Evolutionary conservation across 1,140 invertebrate species (phyloP).

Genomic region (Bombus fervidus): DNA sequence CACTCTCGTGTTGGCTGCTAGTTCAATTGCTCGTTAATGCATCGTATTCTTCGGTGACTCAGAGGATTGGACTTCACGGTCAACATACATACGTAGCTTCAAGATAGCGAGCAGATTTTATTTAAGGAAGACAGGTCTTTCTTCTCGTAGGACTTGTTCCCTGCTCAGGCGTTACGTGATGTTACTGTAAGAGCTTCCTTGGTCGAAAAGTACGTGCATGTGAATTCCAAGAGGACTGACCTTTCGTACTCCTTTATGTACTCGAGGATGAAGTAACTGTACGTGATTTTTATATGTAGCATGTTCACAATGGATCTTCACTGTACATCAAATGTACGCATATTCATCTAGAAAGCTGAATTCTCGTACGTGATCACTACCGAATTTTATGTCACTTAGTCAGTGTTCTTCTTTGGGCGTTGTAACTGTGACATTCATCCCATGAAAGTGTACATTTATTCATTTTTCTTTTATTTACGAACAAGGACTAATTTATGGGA

Average conservation of each 20-base stretch:
- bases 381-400: background rate
- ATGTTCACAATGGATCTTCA: slow-evolving; percentile 41
- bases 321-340: slow-evolving; percentile 5
- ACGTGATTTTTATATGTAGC: slow-evolving; percentile 46
- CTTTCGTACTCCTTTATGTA: slow-evolving; percentile 51
- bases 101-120: slow-evolving; percentile 47
- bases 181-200: slow-evolving; percentile 28
- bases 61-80: slow-evolving; percentile 9
- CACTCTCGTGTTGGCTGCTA: background rate
- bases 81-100: slow-evolving; percentile 1
- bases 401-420: background rate
- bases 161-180: slow-evolving; percentile 34
- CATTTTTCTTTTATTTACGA: background rate
- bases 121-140: slow-evolving; percentile 48
- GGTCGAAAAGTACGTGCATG: slow-evolving; percentile 41
- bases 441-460: background rate
- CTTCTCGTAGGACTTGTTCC: slow-evolving; percentile 44
- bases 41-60: slow-evolving; percentile 15
- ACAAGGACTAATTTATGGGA: background rate
- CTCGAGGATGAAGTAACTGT: slow-evolving; percentile 47
- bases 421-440: background rate
- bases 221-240: slow-evolving; percentile 48
- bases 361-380: slow-evolving; percentile 1
- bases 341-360: slow-evolving; percentile 15
- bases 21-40: slow-evolving; percentile 33